Base-by-base conservation (phyloP, 2,888 invertebrate genomes). In the Xylocampa areola region DNA sequence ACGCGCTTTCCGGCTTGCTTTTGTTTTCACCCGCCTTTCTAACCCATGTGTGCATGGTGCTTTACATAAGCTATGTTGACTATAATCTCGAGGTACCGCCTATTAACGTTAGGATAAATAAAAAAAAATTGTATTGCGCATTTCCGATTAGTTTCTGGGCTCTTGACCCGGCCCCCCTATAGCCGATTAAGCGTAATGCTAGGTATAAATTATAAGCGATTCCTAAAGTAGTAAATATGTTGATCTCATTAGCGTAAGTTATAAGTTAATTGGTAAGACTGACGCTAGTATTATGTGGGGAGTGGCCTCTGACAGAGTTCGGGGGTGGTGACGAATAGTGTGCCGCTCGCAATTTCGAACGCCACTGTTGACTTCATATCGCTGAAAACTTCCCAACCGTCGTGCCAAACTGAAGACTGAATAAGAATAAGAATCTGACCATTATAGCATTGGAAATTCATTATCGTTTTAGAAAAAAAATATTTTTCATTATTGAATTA, bases 201-300 rank as follows among this genome's bases (percentile, higher is more conserved):
- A 68, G 76, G 47, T 63, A 44, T 68, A 70, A 79, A 74, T 74
- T 68, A 51, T 76, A 80, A 75, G 71, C 64, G 49, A 60, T 67
- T 63, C 55, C 75, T 74, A 72, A 64, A 71, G 51, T 76, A 73
- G 74, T 68, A 58, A 69, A 52, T 62, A 71, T 58, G 35, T 70
- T 73, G 84, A 85, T 84, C 82, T 82, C 77, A 72, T 61, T 84
- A 76, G 62, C 66, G 48, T 76, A 84, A 76, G 72, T 55, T 67
- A 54, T 62, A 68, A 66, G 65, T 81, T 76, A 77, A 77, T 74
- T 70, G 60, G 63, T 87, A 87, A 87, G 88, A 85, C 86, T 86
- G 86, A 85, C 76, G 76, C 73, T 77, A 82, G 84, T 79, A 75
- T 71, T 76, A 69, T 63, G 70, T 75, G 74, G 74, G 67, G 71